These are phyloP conservation scores for Polydrusus pterygomalis DNA, from an alignment of 2,888 invertebrate genomes.

Conservation along the genomic window DNA sequence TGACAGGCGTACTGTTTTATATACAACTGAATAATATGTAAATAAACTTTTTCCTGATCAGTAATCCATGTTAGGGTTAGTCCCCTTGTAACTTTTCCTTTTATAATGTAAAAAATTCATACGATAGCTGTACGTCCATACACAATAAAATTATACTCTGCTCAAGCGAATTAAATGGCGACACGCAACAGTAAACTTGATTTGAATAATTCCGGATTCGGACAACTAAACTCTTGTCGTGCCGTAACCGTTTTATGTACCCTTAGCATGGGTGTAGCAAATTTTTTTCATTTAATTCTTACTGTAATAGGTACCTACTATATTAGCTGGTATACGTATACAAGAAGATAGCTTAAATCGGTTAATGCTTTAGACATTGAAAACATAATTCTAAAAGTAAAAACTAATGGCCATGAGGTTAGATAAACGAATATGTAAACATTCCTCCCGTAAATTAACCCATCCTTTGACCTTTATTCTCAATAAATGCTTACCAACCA, in stretches of 20 bases:
- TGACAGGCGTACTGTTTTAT: background rate
- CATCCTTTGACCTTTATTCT: too few relatives aligned
- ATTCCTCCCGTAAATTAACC: too few relatives aligned
- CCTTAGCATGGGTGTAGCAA: slow-evolving; percentile 3
- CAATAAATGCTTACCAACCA: too few relatives aligned
- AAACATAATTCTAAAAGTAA: too few relatives aligned
- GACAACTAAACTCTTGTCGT: slow-evolving; percentile 31
- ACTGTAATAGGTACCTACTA: too few relatives aligned
- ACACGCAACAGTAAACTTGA: slow-evolving; percentile 34
- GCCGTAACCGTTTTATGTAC: slow-evolving; percentile 16
- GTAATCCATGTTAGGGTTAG: background rate
- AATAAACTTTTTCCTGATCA: background rate
- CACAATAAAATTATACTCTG: slow-evolving; percentile 21
- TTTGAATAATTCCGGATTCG: slow-evolving; percentile 36
- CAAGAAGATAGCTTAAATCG: too few relatives aligned
- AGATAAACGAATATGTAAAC: too few relatives aligned
- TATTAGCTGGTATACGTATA: too few relatives aligned
- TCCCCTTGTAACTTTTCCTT: slow-evolving; percentile 9
- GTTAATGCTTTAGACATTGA: too few relatives aligned
- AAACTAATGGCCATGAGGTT: too few relatives aligned
- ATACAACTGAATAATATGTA: background rate
- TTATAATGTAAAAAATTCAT: slow-evolving; percentile 8
- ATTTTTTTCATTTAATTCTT: too few relatives aligned
- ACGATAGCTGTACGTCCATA: background rate
- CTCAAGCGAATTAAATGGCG: slow-evolving; percentile 29